A percentile compares a stretch with the other conserved stretches of the same genome.
Conservation (phyloP, 2,797 vertebrate genomes). For the Meda fulgida region DNA sequence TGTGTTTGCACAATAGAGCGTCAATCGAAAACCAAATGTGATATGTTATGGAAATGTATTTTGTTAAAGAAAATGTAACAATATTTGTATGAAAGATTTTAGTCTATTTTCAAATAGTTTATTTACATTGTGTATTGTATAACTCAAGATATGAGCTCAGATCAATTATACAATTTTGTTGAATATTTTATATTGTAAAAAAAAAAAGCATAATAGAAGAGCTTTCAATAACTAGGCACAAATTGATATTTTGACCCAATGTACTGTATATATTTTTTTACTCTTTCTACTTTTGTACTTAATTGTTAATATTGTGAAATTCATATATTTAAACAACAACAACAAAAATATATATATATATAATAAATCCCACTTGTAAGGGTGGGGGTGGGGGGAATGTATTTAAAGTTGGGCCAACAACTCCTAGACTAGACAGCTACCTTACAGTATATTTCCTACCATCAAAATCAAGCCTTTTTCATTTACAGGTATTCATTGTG, state of each 20-base stretch:
- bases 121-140: neutral
- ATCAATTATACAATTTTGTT: neutral
- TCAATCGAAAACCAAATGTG: neutral
- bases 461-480: constrained; percentile 39
- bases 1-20: neutral
- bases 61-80: no score
- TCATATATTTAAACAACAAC: no score
- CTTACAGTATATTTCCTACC: constrained; percentile 28
- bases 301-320: neutral
- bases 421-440: constrained; percentile 32
- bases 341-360: neutral
- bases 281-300: neutral
- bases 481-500: constrained; percentile 53
- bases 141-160: neutral
- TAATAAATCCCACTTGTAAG: neutral
- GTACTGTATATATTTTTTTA: neutral
- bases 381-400: no score
- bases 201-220: no score
- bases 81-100: neutral
- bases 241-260: neutral
- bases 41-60: no score
- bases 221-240: neutral
- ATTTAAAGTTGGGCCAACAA: neutral
- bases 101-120: neutral
- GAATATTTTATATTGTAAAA: neutral